Evolutionary conservation across 2,888 invertebrate genomes (phyloP), one percentile per base, ranked within the genome.

Genomic region (Polymixis lichenea): DNA sequence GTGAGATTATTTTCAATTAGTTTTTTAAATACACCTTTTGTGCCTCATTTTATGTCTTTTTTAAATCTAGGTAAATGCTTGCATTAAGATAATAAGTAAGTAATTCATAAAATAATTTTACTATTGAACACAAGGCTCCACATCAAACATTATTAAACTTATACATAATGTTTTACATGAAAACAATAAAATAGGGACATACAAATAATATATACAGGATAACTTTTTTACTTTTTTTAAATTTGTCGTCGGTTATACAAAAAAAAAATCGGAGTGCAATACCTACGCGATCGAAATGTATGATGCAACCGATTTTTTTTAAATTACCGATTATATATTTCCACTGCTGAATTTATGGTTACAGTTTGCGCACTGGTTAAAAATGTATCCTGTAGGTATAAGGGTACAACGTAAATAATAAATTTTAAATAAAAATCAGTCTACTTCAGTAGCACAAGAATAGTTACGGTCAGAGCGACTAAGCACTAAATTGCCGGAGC

Each of bases 1-100:
- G 89, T 90, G 91, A 91, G 88, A 90, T 88, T 89, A 75, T 64
- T 68, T 49, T 56, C 49, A 77, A 82, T 73, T 74, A 78, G 77
- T 71, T 79, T 69, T 71, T 67, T 75, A 68, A 73, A 76, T 77
- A 61, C 77, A 72, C 51, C 2, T 51, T 81, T 66, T 73, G 64
- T 68, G 74, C 71, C 74, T 71, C 51, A 67, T 72, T 72, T 38
- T 55, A 49, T 49, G 6, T 58, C 7, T 64, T 22, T 58, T 58
- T 38, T 38, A 38, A 67, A 15, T 25, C 56, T 83, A 81, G 43
- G 38, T 81, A 83, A 77, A 81, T 78, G 83, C 81, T 82, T 61
- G 46, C 0, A 43, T 62, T 56, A 25, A 25, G 22, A 60, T n/a
- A 25, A 64, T 72, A 49, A 38, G 38, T 38, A 38, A 38, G 38